Conservation (phyloP, 1,140 invertebrate species). For the Polypedilum vanderplanki region DNA sequence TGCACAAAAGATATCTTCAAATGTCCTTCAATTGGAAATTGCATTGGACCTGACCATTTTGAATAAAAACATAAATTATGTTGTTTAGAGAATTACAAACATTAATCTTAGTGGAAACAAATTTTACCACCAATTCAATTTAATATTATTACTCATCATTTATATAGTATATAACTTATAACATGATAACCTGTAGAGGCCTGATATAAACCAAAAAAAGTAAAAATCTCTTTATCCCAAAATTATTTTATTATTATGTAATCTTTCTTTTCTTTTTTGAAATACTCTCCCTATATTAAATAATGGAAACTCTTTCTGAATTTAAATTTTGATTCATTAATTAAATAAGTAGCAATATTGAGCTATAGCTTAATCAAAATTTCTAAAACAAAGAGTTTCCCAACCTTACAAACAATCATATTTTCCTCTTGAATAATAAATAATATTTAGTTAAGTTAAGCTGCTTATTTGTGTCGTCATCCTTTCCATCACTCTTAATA, state of each 20-base stretch:
- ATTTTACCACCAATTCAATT: not conserved
- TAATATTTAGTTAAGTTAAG: conserved; percentile 3
- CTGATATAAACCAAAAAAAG: conserved; percentile 19
- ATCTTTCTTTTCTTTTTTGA: not conserved
- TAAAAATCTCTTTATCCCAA: conserved; percentile 9
- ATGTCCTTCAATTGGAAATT: conserved; percentile 15
- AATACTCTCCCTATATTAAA: not conserved
- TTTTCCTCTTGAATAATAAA: too few species aligned
- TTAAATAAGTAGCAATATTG: too few species aligned
- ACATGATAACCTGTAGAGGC: conserved; percentile 12
- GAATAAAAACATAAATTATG: not conserved
- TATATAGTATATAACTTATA: not conserved
- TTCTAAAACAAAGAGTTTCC: too few species aligned
- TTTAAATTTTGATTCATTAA: too few species aligned
- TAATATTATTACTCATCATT: conserved; percentile 14
- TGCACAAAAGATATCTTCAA: conserved; percentile 9
- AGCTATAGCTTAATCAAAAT: too few species aligned
- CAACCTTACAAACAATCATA: too few species aligned
- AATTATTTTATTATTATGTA: not conserved
- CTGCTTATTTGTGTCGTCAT: conserved; percentile 4
- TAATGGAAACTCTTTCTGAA: not conserved
- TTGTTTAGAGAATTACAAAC: not conserved
- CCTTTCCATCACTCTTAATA: not conserved
- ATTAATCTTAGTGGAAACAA: not conserved
- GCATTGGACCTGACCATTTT: not conserved